phyloP scores from a whole-genome alignment of 2,888 invertebrate species.

The Ariolimax columbianus region DNA sequence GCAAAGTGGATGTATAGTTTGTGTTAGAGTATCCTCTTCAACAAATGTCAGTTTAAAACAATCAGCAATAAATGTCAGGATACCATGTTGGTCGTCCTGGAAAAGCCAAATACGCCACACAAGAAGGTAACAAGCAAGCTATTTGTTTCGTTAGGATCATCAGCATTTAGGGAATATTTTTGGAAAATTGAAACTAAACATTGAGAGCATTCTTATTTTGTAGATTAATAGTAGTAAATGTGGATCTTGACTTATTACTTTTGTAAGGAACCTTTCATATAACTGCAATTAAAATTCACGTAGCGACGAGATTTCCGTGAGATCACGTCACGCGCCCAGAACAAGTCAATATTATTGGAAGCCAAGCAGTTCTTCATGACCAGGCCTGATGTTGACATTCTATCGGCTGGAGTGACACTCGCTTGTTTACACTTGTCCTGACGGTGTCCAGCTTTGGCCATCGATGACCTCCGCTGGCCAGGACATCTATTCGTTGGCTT shows the following conservation, averaged over 20 bases:
- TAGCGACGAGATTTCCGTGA: background rate
- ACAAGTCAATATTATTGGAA: slow-evolving; percentile 6
- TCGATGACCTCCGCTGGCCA: background rate
- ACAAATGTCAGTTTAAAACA: background rate
- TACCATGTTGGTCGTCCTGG: background rate
- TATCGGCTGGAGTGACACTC: background rate
- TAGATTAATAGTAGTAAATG: no score
- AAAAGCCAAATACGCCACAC: background rate
- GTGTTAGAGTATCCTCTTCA: background rate
- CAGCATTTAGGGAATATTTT: no score
- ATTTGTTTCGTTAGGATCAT: background rate
- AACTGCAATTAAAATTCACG: no score
- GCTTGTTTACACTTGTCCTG: background rate
- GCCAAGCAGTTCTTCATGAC: background rate
- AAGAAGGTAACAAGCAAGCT: background rate
- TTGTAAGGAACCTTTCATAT: background rate
- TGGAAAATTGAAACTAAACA: background rate
- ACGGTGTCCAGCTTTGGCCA: background rate
- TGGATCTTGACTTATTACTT: background rate
- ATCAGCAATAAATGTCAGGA: slow-evolving; percentile 16
- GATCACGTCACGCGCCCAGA: background rate
- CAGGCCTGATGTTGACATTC: background rate
- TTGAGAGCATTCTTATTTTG: no score
- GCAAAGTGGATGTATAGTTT: no score
- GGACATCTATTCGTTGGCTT: no score